Evolutionary conservation across 2,888 invertebrate genomes (phyloP).

Genomic region (Heliconius charithonia): DNA sequence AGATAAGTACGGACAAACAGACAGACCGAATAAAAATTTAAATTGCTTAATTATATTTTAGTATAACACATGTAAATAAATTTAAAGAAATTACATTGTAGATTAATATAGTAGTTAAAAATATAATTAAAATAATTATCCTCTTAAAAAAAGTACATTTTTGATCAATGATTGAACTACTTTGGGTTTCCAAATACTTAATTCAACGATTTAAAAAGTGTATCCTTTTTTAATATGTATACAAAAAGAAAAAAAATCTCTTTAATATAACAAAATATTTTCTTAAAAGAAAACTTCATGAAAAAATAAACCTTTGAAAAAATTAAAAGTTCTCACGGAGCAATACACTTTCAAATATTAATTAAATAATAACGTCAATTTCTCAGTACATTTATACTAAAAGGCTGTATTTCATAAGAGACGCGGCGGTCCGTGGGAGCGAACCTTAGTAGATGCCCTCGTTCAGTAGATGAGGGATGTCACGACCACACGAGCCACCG

Average conservation of each 20-base stretch:
- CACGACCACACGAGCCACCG: conserved; percentile 55
- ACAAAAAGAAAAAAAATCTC: not conserved
- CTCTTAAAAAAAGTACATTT: too few species aligned
- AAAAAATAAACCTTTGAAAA: not conserved
- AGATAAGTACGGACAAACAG: too few species aligned
- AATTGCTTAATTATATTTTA: too few species aligned
- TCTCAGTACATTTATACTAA: conserved; percentile 36
- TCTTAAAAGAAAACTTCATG: not conserved
- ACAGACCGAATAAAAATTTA: too few species aligned
- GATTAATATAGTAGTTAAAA: too few species aligned
- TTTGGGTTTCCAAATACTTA: too few species aligned
- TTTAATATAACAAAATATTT: not conserved
- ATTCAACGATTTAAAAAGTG: too few species aligned
- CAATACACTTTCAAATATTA: conserved; percentile 22
- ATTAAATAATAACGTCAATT: conserved; percentile 32
- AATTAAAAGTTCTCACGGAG: not conserved
- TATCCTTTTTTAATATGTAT: too few species aligned
- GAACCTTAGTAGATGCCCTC: conserved; percentile 37
- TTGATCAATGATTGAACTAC: too few species aligned
- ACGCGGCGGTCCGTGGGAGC: conserved; percentile 56
- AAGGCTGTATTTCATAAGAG: conserved; percentile 44
- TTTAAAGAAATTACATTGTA: too few species aligned
- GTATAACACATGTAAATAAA: too few species aligned
- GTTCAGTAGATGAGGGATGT: conserved; percentile 53
- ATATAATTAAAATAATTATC: too few species aligned